Conservation (phyloP, 2,113 vertebrate species). For the Osmerus mordax region DNA sequence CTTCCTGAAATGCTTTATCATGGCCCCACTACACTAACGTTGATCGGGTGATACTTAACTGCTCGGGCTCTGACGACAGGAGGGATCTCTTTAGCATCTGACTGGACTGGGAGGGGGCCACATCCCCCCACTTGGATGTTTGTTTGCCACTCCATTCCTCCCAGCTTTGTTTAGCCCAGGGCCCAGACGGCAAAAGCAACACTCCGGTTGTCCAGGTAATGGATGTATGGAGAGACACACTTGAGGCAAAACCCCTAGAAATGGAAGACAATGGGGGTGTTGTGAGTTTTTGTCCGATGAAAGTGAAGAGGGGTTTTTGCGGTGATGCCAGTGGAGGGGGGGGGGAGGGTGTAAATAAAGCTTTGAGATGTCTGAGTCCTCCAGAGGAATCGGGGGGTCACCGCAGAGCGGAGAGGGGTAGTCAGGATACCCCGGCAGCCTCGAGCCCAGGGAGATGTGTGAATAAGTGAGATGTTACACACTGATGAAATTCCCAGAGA, state of each 20-base stretch:
- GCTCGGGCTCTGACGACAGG: not conserved
- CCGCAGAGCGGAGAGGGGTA: conserved; percentile 16
- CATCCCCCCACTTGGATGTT: not conserved
- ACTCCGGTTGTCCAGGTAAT: not conserved
- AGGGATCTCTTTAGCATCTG: conserved; percentile 11
- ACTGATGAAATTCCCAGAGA: conserved; percentile 73
- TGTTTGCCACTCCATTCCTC: not conserved
- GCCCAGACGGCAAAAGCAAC: conserved; percentile 1
- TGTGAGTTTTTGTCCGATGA: no score
- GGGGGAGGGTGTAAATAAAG: not conserved
- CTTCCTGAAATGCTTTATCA: conserved; percentile 13
- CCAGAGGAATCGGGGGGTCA: conserved; percentile 40
- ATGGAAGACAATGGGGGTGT: no score
- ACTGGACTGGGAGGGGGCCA: not conserved
- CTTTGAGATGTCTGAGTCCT: not conserved
- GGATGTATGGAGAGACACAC: no score
- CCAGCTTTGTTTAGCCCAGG: not conserved
- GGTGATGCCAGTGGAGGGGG: no score
- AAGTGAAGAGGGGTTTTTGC: no score
- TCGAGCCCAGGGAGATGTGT: conserved; percentile 51
- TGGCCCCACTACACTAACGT: conserved; percentile 25
- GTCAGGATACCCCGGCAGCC: conserved; percentile 18
- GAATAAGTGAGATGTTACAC: conserved; percentile 74
- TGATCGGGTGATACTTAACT: conserved; percentile 8
- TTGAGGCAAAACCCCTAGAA: no score